Base-by-base conservation (phyloP, 2,113 vertebrate genomes). In the Muntiacus muntjak region DNA sequence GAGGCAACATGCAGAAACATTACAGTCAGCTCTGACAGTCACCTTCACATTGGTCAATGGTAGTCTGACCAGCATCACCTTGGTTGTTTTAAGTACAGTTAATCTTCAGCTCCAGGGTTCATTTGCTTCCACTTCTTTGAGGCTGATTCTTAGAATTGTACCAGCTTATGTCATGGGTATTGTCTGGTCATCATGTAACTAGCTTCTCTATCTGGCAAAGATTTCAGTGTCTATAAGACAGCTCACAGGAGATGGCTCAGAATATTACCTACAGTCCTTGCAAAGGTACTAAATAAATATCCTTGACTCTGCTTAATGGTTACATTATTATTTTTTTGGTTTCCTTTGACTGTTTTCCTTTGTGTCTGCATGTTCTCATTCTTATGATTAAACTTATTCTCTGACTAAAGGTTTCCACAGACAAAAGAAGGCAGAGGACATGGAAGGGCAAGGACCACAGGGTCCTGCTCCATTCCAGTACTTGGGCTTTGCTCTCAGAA, bases 1-100 rank as follows among this genome's bases (percentile, higher is more conserved):
- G 43, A 14, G 10, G 36, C 10, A 11, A 7, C 40, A 7, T 7
- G 40, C 12, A 76, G 71, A 43, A 43, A 26, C 6, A 13, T 1
- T 23, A 12, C 71, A 43, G 23, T 76, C 67, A 40, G n/a, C 67
- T 23, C 36, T 13, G 67, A 43, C 23, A 2, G 12, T 14, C 12
- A 0, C 26, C 71, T 43, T 26, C 71, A 76, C 0, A 43, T 10
- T 7, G 12, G 7, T 4, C 36, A 3, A 2, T 6, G 1, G 71
- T 14, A 43, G 21, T 76, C 36, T 43, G 71, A 76, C 6, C 71
- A 43, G 71, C 40, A 76, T 43, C 71, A 15, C 43, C 40, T 43
- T 76, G 71, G 71, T 26, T 74, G 71, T 26, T 71, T 26, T 26
- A 76, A 43, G 36, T 4, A 4, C 23, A 43, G 71, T 17, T 14